phyloP scores from a whole-genome alignment of 2,888 invertebrate genomes.

The Chaitophorus viminalis region DNA sequence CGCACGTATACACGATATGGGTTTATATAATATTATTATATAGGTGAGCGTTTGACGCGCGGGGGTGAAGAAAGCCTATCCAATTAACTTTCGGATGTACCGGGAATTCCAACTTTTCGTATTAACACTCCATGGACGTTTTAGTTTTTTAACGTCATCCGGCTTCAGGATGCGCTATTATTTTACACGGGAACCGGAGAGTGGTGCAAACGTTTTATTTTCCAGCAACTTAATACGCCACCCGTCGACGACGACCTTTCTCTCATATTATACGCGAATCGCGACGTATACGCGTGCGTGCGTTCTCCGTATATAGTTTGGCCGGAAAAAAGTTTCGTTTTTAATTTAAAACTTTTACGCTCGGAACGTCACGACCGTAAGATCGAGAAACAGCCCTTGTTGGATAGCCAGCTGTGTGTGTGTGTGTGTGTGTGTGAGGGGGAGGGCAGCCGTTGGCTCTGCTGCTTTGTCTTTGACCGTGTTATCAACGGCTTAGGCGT shows the following conservation, averaged over 20 bases:
- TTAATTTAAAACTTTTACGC: slow-evolving; percentile 50
- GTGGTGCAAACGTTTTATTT: slow-evolving; percentile 30
- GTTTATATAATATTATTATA: background rate
- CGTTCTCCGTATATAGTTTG: background rate
- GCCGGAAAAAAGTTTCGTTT: slow-evolving; percentile 31
- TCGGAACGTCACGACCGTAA: background rate
- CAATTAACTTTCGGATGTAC: slow-evolving; percentile 26
- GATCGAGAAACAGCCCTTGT: background rate
- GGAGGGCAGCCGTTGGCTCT: background rate
- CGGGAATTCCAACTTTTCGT: slow-evolving; percentile 23
- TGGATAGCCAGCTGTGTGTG: too few relatives aligned
- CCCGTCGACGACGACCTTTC: too few relatives aligned
- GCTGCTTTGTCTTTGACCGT: background rate
- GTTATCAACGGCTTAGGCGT: background rate
- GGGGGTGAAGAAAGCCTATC: background rate
- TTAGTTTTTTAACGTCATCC: slow-evolving; percentile 22
- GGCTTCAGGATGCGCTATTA: slow-evolving; percentile 5
- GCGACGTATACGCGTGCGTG: too few relatives aligned
- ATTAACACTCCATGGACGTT: slow-evolving; percentile 22
- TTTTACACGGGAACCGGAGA: background rate
- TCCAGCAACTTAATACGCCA: background rate
- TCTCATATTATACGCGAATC: too few relatives aligned
- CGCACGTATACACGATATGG: too few relatives aligned
- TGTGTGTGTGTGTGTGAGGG: too few relatives aligned
- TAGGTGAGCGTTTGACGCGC: background rate